These are phyloP conservation scores for Tetanocera ferruginea DNA, from an alignment of 2,888 invertebrate genomes.

Conservation along the genomic window DNA sequence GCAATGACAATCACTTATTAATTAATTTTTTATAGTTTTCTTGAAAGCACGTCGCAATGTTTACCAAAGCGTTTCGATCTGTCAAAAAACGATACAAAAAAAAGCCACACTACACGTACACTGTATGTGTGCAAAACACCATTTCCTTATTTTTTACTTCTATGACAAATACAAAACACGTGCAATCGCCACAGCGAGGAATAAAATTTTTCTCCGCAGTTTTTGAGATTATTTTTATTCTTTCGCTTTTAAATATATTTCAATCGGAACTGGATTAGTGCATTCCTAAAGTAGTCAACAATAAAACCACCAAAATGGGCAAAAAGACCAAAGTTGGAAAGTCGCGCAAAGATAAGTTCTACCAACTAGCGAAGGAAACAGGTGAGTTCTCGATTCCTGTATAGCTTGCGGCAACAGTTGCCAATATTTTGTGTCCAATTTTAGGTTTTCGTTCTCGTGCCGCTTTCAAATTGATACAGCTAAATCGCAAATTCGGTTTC, in stretches of 20 bases:
- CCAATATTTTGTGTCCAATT: background rate
- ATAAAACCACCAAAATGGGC: conserved; percentile 78
- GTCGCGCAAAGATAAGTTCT: conserved; percentile 98
- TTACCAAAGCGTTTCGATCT: too few relatives aligned
- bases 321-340: conserved; percentile 98
- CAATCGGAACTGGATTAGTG: background rate
- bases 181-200: background rate
- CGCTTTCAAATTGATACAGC: conserved; percentile 98
- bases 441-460: conserved; percentile 96
- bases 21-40: too few relatives aligned
- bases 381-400: conserved; percentile 73
- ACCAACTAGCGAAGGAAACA: conserved; percentile 98
- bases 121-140: too few relatives aligned
- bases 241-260: background rate
- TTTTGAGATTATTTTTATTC: background rate
- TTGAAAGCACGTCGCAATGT: too few relatives aligned
- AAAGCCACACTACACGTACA: too few relatives aligned
- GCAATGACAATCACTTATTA: too few relatives aligned
- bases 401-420: background rate
- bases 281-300: background rate
- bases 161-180: conserved; percentile 19
- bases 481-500: conserved; percentile 97
- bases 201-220: background rate
- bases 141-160: background rate
- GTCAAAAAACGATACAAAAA: too few relatives aligned